These are phyloP conservation scores for Volucella bombylans DNA, from an alignment of 2,888 invertebrate species.

Conservation along the genomic window DNA sequence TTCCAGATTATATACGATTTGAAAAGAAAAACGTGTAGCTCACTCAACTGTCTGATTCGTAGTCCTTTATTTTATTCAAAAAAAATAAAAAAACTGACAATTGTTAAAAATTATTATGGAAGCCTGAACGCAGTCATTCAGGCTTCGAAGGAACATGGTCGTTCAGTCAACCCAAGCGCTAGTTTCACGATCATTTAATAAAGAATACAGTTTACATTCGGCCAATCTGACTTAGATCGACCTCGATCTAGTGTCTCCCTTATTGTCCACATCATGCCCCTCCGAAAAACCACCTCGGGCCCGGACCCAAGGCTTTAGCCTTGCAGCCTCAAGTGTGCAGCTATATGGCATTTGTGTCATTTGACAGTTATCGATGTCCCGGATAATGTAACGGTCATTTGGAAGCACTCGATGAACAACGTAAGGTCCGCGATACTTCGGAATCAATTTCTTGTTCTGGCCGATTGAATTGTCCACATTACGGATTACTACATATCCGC, in stretches of 20 bases:
- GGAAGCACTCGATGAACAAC: conserved; percentile 36
- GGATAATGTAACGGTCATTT: conserved; percentile 40
- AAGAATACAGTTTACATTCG: neutral
- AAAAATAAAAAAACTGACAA: no score
- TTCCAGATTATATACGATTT: no score
- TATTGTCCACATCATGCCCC: neutral
- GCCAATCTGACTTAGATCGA: conserved; percentile 15
- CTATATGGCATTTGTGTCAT: conserved; percentile 36
- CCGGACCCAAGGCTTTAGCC: conserved; percentile 3
- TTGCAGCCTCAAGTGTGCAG: conserved; percentile 16
- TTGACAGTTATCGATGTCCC: conserved; percentile 42
- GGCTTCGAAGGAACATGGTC: no score
- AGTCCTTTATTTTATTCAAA: no score
- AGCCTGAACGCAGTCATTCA: no score
- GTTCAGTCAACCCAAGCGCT: no score
- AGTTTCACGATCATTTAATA: no score
- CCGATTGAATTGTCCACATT: conserved; percentile 24
- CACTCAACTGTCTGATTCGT: no score
- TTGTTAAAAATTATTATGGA: no score
- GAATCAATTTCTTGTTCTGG: conserved; percentile 27
- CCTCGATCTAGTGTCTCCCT: conserved; percentile 1
- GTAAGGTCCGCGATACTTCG: conserved; percentile 40
- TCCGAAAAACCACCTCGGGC: neutral
- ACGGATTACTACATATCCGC: conserved; percentile 20
- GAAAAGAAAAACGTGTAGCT: no score